Percentiles rank a stretch among this genome's conserved stretches.
These are phyloP conservation scores for Strongylocentrotus purpuratus DNA, from an alignment of 35 echinoderm and acorn worm genomes.

Conservation along the genomic window DNA sequence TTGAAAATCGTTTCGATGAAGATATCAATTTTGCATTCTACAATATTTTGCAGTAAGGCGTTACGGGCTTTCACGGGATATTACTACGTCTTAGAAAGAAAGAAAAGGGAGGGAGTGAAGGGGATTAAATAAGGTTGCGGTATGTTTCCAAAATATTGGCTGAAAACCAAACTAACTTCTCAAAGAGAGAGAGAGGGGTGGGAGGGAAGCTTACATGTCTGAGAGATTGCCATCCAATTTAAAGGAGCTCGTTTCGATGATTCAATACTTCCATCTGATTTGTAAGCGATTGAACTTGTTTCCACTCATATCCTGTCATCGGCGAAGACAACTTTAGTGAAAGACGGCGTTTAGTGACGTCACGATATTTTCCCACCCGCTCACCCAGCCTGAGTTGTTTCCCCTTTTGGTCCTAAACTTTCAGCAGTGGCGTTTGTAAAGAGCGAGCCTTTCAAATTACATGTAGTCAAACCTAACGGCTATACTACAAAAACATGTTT, in stretches of 20 bases:
- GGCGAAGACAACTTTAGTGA: conserved; percentile 12
- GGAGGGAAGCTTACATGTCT: background rate
- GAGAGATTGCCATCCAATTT: background rate
- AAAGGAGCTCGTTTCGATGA: conserved; percentile 22
- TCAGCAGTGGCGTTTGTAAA: background rate
- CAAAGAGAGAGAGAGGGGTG: background rate
- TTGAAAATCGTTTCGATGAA: too few species aligned
- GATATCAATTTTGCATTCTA: too few species aligned
- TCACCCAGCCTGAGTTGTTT: background rate
- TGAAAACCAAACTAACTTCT: background rate
- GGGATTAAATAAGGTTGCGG: background rate
- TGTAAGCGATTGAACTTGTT: conserved; percentile 44
- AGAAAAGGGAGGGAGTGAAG: background rate
- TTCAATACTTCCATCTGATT: conserved; percentile 51
- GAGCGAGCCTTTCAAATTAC: too few species aligned
- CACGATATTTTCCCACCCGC: conserved; percentile 21
- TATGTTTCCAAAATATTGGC: background rate
- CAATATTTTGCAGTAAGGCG: too few species aligned
- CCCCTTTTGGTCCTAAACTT: background rate
- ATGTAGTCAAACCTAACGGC: too few species aligned
- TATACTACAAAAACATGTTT: too few species aligned
- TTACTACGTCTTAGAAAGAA: background rate
- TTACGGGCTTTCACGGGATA: too few species aligned
- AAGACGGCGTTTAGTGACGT: background rate
- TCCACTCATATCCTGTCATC: conserved; percentile 33